phyloP scores from a whole-genome alignment of 2,888 invertebrate genomes.

The Colostygia pectinataria region DNA sequence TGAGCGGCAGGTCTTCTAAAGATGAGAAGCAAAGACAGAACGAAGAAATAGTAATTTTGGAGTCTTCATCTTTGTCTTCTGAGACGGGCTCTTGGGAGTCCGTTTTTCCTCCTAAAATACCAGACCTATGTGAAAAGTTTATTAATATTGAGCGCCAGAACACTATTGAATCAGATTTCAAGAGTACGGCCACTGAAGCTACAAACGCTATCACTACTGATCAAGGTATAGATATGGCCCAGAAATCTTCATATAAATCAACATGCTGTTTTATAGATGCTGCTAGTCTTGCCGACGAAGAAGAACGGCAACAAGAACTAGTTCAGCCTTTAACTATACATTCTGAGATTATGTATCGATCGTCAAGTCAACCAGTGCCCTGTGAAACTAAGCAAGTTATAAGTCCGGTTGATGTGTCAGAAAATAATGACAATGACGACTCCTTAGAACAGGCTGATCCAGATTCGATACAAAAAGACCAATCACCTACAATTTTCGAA shows the following conservation, averaged over 20 bases:
- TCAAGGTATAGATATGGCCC: constrained; percentile 49
- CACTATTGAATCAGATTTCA: constrained; percentile 42
- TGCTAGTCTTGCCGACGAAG: constrained; percentile 88
- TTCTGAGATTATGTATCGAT: constrained; percentile 27
- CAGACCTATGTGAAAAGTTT: constrained; percentile 70
- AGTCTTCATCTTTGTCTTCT: constrained; percentile 85
- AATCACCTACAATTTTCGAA: constrained; percentile 67
- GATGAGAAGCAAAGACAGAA: constrained; percentile 85
- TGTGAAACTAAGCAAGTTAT: constrained; percentile 56
- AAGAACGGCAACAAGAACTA: constrained; percentile 58
- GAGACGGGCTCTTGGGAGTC: constrained; percentile 87
- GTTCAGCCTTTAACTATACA: constrained; percentile 10
- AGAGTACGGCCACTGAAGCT: constrained; percentile 25
- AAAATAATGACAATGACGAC: constrained; percentile 68
- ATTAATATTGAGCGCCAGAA: constrained; percentile 62
- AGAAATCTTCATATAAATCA: constrained; percentile 54
- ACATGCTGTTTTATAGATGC: constrained; percentile 89
- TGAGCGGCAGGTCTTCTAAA: constrained; percentile 63
- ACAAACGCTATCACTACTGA: not conserved
- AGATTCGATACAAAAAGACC: constrained; percentile 62
- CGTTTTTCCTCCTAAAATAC: constrained; percentile 76
- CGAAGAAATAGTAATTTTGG: constrained; percentile 84
- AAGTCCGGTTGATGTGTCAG: constrained; percentile 66
- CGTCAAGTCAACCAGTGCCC: constrained; percentile 58
- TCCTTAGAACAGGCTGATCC: constrained; percentile 65